Conservation (phyloP, 2,113 vertebrate genomes). For the Oriolus oriolus region DNA sequence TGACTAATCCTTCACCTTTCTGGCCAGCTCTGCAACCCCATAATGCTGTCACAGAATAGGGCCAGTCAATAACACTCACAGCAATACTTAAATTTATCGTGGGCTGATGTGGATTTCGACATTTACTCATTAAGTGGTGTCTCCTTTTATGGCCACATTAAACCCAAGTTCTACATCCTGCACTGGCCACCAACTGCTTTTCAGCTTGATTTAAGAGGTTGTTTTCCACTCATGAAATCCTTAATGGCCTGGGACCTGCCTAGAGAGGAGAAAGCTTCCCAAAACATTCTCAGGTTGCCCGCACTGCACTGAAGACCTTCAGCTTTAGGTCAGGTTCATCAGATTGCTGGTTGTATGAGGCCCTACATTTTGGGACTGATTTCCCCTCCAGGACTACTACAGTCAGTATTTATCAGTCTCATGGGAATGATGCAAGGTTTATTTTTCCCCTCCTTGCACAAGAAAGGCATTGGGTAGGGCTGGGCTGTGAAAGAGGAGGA, state of each 20-base stretch:
- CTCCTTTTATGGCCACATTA: neutral
- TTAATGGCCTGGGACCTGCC: neutral
- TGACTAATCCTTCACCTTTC: neutral
- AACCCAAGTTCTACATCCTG: neutral
- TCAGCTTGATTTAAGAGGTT: slow-evolving; percentile 23
- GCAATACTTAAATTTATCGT: neutral
- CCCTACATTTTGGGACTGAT: neutral
- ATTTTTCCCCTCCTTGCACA: slow-evolving; percentile 12
- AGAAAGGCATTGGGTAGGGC: neutral
- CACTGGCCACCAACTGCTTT: neutral
- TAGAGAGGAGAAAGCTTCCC: neutral
- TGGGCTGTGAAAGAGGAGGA: neutral
- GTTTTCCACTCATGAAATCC: neutral
- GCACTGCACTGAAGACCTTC: neutral
- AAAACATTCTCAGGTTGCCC: neutral
- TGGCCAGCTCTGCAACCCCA: neutral
- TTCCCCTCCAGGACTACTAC: neutral
- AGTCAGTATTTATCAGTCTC: neutral
- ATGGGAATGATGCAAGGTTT: neutral
- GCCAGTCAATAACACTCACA: neutral
- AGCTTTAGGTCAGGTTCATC: neutral
- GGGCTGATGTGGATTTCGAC: neutral
- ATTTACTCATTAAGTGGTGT: neutral
- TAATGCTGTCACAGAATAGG: neutral
- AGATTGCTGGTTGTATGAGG: neutral